Percentiles rank a stretch among this genome's conserved stretches.
Evolutionary conservation across 2,888 invertebrate species (phyloP).

Genomic region (Hirtodrosophila duncani): DNA sequence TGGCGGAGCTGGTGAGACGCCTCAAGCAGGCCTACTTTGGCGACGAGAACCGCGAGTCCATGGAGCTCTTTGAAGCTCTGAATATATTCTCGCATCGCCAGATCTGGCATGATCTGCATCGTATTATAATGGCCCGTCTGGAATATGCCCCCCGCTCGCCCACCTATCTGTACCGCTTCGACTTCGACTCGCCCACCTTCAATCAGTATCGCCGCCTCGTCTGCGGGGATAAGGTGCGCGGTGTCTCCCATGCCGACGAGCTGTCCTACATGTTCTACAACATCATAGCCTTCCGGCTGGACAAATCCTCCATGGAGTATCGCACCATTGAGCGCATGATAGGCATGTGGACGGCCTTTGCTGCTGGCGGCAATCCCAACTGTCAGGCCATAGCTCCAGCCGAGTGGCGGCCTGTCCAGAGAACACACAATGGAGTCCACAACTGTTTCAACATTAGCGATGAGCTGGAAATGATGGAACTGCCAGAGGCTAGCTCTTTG

Average conservation of each 20-base stretch:
- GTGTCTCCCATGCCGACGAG: constrained; percentile 76
- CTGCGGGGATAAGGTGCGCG: constrained; percentile 63
- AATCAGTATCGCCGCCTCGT: constrained; percentile 72
- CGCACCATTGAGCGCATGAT: constrained; percentile 74
- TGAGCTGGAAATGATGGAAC: constrained; percentile 58
- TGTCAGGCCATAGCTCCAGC: constrained; percentile 51
- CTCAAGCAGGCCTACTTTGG: constrained; percentile 59
- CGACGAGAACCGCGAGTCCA: constrained; percentile 36
- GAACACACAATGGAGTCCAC: constrained; percentile 27
- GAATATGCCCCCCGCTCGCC: constrained; percentile 47
- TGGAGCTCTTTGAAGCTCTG: constrained; percentile 47
- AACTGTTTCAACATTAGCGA: constrained; percentile 72
- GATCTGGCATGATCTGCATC: constrained; percentile 73
- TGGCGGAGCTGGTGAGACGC: constrained; percentile 42
- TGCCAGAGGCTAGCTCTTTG: constrained; percentile 61
- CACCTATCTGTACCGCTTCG: constrained; percentile 76
- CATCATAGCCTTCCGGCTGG: constrained; percentile 48
- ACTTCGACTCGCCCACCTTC: constrained; percentile 75
- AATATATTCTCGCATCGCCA: constrained; percentile 53
- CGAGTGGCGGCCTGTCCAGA: constrained; percentile 53
- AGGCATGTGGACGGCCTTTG: constrained; percentile 75
- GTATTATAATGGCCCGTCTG: constrained; percentile 63
- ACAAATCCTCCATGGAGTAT: constrained; percentile 62
- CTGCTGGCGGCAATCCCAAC: constrained; percentile 73
- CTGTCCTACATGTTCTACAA: constrained; percentile 75